These are phyloP conservation scores for Margarornis squamiger DNA, from an alignment of 2,797 vertebrate genomes.

Conservation along the genomic window DNA sequence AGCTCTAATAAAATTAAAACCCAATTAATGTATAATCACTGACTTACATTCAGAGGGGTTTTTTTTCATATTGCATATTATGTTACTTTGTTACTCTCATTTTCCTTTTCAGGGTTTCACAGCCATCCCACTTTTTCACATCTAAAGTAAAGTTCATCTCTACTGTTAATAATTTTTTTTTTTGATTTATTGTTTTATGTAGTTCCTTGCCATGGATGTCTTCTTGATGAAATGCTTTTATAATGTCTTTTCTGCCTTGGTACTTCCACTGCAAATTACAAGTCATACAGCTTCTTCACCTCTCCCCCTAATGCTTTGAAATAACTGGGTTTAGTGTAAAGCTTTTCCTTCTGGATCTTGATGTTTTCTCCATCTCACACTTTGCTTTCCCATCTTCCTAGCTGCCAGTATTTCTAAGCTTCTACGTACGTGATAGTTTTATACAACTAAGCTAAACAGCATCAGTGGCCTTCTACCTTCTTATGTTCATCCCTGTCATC, in stretches of 20 bases:
- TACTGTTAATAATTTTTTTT: constrained; percentile 74
- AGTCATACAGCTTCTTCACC: constrained; percentile 65
- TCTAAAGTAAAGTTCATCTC: constrained; percentile 70
- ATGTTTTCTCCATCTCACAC: constrained; percentile 47
- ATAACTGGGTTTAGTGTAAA: constrained; percentile 59
- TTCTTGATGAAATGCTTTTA: constrained; percentile 72
- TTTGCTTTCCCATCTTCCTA: constrained; percentile 69
- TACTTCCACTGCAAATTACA: constrained; percentile 75
- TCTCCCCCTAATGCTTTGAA: constrained; percentile 56
- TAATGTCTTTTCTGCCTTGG: constrained; percentile 71
- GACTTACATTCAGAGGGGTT: constrained; percentile 53
- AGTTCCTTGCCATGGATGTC: constrained; percentile 74
- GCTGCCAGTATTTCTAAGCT: constrained; percentile 70
- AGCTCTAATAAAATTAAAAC: constrained; percentile 73
- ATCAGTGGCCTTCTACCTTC: constrained; percentile 68
- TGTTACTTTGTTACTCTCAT: constrained; percentile 69
- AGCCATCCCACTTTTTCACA: constrained; percentile 60
- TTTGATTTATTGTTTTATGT: constrained; percentile 76
- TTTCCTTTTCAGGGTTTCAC: constrained; percentile 75
- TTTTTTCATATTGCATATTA: constrained; percentile 64
- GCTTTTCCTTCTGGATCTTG: constrained; percentile 66
- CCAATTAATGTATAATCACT: constrained; percentile 70
- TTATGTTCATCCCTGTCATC: constrained; percentile 74
- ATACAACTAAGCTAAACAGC: constrained; percentile 71
- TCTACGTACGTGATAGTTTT: constrained; percentile 73